These are phyloP conservation scores for Podotricha telesiphe DNA, from an alignment of 2,888 invertebrate species.

Conservation along the genomic window DNA sequence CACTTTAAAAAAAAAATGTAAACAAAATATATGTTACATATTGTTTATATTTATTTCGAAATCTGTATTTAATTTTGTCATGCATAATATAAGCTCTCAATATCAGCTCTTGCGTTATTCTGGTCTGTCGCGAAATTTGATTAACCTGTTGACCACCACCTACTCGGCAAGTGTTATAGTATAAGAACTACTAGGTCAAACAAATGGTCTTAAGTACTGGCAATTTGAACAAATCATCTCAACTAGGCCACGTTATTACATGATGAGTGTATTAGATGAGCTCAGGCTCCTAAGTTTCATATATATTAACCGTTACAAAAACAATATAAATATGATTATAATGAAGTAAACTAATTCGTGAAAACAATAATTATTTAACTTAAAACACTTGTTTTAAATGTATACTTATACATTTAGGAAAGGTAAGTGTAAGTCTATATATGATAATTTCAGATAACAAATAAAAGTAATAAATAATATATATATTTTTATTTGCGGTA, in stretches of 20 bases:
- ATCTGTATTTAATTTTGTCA: background rate
- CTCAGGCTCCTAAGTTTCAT: slow-evolving; percentile 40
- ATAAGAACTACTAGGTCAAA: slow-evolving; percentile 58
- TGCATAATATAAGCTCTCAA: background rate
- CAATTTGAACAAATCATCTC: slow-evolving; percentile 77
- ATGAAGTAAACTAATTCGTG: slow-evolving; percentile 19
- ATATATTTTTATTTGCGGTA: too few species aligned
- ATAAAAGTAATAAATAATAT: too few species aligned
- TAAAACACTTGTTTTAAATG: too few species aligned
- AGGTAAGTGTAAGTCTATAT: too few species aligned
- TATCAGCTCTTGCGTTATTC: background rate
- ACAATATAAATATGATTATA: slow-evolving; percentile 44
- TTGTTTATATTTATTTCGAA: background rate
- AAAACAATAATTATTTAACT: too few species aligned
- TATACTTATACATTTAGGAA: too few species aligned
- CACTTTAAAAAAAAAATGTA: too few species aligned
- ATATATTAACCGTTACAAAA: slow-evolving; percentile 47
- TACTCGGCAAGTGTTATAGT: slow-evolving; percentile 17
- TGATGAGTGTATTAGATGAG: slow-evolving; percentile 55
- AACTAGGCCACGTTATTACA: slow-evolving; percentile 70
- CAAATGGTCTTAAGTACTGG: slow-evolving; percentile 63
- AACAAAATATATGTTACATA: too few species aligned
- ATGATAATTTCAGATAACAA: too few species aligned
- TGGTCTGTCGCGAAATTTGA: background rate
- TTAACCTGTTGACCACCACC: slow-evolving; percentile 7